Base-by-base conservation (phyloP, 2,797 vertebrate species). In the Lycodopsis pacificus region DNA sequence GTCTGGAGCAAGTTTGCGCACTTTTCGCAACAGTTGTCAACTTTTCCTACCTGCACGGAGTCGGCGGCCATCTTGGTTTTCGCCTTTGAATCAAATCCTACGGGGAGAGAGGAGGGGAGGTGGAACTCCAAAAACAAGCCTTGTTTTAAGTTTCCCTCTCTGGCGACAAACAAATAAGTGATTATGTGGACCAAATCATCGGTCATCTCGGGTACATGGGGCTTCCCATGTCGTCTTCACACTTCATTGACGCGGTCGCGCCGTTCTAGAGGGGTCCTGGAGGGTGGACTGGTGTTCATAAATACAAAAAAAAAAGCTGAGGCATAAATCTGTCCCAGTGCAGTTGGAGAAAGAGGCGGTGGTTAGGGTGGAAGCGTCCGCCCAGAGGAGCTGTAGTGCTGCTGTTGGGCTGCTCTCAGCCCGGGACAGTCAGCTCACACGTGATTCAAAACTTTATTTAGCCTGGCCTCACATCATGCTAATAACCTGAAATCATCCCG, bases 1-100 rank as follows among this genome's bases (percentile, higher is more conserved):
- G 42, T 63, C 40, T 15, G 67, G 56, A 75, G 73, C 1, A 77
- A 88, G 66, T 94, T 94, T 88, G 87, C 85, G 86, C 85, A 93
- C 93, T 94, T 94, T 92, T 88, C 87, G 75, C 79, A 92, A 91
- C 85, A 94, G 93, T 94, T 93, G 90, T 91, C 92, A 95, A 95
- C 94, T 96, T 95, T 95, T 95, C 95, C 92, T 96, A 96, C 95
- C 95, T 96, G 95, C 95, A 96, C 94, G 92, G 95, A 94, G 79
- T 96, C 95, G 91, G 95, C 95, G 89, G 95, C 95, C 95, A 96
- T 96, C 94, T 96, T 96, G 94, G 88, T 94, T 95, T 93, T 94
- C 91, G 94, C 94, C 93, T 95, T 94, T 95, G 93, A 95, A 94
- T 95, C 94, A 93, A 93, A 94, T 92, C 93, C 92, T 93, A 86